phyloP scores from a whole-genome alignment of 2,888 invertebrate species.

The Drosophila birchii region DNA sequence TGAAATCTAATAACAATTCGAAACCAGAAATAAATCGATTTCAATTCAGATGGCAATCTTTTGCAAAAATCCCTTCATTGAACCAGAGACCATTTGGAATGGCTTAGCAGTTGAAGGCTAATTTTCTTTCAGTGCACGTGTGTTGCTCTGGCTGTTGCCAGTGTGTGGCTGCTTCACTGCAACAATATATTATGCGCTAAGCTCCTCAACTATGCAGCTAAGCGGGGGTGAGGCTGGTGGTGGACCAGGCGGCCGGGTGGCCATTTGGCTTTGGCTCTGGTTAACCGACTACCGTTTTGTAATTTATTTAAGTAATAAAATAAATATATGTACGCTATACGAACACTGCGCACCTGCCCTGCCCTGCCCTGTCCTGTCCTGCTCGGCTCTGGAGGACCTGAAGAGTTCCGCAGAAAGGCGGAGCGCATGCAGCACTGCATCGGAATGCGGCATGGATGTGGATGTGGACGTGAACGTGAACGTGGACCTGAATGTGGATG shows the following conservation, averaged over 20 bases:
- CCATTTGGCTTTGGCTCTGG: conserved; percentile 70
- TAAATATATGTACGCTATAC: conserved; percentile 70
- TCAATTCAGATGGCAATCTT: background rate
- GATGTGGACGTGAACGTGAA: background rate
- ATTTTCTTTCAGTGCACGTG: conserved; percentile 12
- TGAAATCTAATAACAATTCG: background rate
- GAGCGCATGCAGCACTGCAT: conserved; percentile 20
- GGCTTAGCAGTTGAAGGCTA: background rate
- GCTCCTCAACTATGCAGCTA: conserved; percentile 59
- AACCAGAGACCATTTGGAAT: background rate
- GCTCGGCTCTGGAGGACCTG: conserved; percentile 18
- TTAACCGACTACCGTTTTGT: conserved; percentile 79
- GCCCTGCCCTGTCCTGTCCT: conserved; percentile 7
- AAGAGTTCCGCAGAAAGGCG: conserved; percentile 20
- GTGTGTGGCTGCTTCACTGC: conserved; percentile 38
- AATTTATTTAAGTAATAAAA: conserved; percentile 79
- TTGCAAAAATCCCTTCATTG: background rate
- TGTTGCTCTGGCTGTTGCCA: conserved; percentile 31
- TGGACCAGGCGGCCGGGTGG: conserved; percentile 48
- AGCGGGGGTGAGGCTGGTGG: conserved; percentile 14
- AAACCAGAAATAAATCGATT: background rate
- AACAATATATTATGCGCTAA: conserved; percentile 74
- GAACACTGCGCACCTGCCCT: conserved; percentile 45
- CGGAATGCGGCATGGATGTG: conserved; percentile 5
- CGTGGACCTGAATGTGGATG: conserved; percentile 3